phyloP scores from a whole-genome alignment of 2,113 vertebrate species.

The Aegithalos caudatus region DNA sequence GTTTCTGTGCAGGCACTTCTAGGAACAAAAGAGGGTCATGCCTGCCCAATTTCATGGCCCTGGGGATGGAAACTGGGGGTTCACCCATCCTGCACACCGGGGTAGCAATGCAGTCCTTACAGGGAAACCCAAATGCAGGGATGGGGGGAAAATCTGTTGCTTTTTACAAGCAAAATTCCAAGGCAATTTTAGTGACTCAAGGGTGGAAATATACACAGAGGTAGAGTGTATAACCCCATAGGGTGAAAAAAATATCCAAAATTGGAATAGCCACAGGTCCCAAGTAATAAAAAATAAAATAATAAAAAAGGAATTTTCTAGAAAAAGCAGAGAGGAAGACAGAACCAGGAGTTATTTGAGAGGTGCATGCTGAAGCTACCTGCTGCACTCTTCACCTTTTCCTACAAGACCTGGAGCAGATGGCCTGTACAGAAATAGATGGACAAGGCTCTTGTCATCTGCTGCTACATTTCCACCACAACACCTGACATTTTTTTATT shows the following conservation, averaged over 20 bases:
- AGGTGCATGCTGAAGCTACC: neutral
- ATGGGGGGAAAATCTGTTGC: fast-evolving
- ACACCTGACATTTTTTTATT: neutral
- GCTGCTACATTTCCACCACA: neutral
- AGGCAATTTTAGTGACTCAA: neutral
- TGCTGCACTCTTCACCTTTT: neutral
- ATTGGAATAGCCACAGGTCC: neutral
- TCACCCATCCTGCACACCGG: neutral
- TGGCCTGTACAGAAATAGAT: neutral
- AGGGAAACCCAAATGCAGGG: neutral
- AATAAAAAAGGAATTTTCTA: neutral
- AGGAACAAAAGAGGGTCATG: neutral
- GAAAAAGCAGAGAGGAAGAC: neutral
- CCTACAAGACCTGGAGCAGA: neutral
- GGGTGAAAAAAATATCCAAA: neutral
- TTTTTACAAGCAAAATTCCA: neutral
- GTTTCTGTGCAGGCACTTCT: neutral
- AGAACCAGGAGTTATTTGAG: neutral
- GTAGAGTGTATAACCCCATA: too few species aligned
- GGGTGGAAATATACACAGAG: neutral
- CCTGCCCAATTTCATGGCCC: neutral
- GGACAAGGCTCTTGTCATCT: neutral
- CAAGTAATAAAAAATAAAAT: neutral
- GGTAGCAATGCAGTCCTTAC: neutral
- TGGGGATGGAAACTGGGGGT: neutral